These are phyloP conservation scores for Glyphotaelius pellucidus DNA, from an alignment of 2,888 invertebrate genomes.

Conservation along the genomic window DNA sequence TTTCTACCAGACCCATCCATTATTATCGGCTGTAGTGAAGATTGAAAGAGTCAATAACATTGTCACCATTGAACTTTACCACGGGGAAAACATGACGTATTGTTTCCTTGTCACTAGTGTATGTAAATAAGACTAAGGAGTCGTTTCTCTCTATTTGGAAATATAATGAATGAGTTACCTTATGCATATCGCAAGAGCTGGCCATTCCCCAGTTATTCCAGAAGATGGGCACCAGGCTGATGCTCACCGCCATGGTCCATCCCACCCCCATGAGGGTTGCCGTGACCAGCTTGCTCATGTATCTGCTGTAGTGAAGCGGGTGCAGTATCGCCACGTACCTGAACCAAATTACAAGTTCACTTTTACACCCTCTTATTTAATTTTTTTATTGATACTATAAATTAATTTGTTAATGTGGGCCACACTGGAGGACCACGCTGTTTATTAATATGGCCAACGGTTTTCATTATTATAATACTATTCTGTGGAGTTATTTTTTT, in stretches of 20 bases:
- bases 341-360: slow-evolving; percentile 67
- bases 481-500: neutral
- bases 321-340: slow-evolving; percentile 88
- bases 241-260: slow-evolving; percentile 82
- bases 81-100: neutral
- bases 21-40: neutral
- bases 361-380: too few relatives aligned
- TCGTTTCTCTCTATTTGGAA: neutral
- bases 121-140: neutral
- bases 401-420: too few relatives aligned
- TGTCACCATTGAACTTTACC: neutral
- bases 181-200: slow-evolving; percentile 82
- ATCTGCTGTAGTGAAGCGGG: slow-evolving; percentile 86
- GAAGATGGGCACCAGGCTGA: slow-evolving; percentile 84
- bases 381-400: too few relatives aligned
- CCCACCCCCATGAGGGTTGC: slow-evolving; percentile 80
- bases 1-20: neutral
- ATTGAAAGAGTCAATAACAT: neutral
- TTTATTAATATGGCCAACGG: too few relatives aligned
- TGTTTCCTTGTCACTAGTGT: neutral
- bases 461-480: neutral
- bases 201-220: slow-evolving; percentile 86
- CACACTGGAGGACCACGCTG: too few relatives aligned
- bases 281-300: slow-evolving; percentile 84
- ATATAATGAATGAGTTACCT: slow-evolving; percentile 71